Evolutionary conservation across 2,113 vertebrate species (phyloP), one percentile per base, ranked within the genome.

Genomic region (Raja brachyura): DNA sequence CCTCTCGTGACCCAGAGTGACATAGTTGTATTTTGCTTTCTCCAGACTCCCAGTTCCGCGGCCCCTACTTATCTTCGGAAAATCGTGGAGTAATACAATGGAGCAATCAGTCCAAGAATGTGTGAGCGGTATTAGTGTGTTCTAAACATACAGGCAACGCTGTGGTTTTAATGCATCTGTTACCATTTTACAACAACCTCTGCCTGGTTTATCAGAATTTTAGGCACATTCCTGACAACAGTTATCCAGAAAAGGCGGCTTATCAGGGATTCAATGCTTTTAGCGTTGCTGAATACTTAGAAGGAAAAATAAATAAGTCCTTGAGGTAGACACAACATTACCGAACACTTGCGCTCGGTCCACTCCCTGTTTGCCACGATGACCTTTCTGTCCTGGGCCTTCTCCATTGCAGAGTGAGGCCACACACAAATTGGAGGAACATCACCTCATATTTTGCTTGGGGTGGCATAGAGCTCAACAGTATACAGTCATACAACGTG

Each of bases 191-290:
- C 54, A 14, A 22, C 56, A 28, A 0, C 22, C 28, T 59, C 56
- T 85, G 83, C 4, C 18, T 31, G 28, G n/a, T 63, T 63, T 56
- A 31, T 63, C 83, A 63, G 83, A 31, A 63, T 63, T 31, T 63
- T 59, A 31, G 59, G 7, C 83, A 31, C 83, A 88, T 88, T 88
- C 83, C 83, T 88, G 4, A 6, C 28, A 88, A 5, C 59, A 14
- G 59, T 66, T 33, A 31, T 88, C 59, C 25, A 7, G 59, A 88
- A 88, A 66, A 31, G 83, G 63, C 31, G 11, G 83, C 83, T 88
- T 66, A 88, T 88, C 83, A 25, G 83, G 39, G 5, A 59, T 28
- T 88, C 83, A 88, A 14, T n/a, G n/a, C 83, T 66, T 88, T 88
- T 18, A 66, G 59, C n/a, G 2, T 31, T 88, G 14, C 59, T 88